These are phyloP conservation scores for Psilopsiagon aurifrons DNA, from an alignment of 2,113 vertebrate species.

Conservation along the genomic window DNA sequence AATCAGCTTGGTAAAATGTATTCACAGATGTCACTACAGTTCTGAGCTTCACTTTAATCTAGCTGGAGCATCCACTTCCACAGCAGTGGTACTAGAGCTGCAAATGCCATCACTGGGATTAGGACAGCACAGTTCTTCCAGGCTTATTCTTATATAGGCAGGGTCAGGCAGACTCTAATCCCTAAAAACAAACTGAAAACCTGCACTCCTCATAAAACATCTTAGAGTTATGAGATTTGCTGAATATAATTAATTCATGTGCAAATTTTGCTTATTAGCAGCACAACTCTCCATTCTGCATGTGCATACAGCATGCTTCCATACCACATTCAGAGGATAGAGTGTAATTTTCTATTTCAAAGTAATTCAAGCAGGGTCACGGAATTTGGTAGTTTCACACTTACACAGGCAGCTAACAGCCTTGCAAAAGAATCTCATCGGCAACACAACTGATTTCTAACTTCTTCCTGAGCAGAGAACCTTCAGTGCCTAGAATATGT, in stretches of 20 bases:
- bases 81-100: neutral
- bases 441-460: conserved; percentile 60
- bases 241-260: neutral
- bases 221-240: neutral
- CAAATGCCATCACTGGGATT: accelerated
- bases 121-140: neutral
- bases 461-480: conserved; percentile 18
- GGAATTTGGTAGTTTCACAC: conserved; percentile 19
- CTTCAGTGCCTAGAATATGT: conserved; percentile 17
- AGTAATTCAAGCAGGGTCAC: conserved; percentile 8
- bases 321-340: neutral
- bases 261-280: neutral
- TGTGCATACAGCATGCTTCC: neutral
- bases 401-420: neutral
- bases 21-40: neutral
- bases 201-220: neutral
- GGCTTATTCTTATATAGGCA: neutral
- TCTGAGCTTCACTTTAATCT: neutral
- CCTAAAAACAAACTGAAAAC: neutral
- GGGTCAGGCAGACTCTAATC: neutral
- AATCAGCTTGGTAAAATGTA: neutral
- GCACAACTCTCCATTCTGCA: neutral
- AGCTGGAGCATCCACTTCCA: neutral
- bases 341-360: neutral
- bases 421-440: neutral